A percentile compares a stretch with the other conserved stretches of the same genome.
Conservation (phyloP, 2,113 vertebrate genomes). For the Desmodus rotundus region DNA sequence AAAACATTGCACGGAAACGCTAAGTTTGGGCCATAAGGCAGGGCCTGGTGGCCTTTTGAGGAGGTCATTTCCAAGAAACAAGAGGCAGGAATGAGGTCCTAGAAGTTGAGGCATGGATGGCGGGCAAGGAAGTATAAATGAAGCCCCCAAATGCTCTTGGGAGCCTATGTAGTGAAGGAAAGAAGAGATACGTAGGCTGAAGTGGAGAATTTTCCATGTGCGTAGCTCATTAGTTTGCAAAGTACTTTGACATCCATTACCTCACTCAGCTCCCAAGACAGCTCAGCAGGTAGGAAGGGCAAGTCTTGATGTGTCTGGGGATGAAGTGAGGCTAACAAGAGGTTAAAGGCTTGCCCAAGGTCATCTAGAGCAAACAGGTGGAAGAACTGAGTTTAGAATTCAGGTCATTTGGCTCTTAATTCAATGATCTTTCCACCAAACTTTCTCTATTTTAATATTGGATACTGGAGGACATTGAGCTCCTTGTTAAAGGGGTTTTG, state of each 20-base stretch:
- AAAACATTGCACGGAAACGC: neutral
- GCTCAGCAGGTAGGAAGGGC: neutral
- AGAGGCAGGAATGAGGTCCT: neutral
- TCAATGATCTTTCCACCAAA: neutral
- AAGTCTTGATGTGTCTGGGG: neutral
- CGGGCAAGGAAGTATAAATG: neutral
- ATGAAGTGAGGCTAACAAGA: neutral
- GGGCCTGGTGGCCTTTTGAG: neutral
- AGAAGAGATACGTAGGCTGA: neutral
- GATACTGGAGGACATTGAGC: no score
- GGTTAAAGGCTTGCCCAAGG: neutral
- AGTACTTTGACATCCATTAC: neutral
- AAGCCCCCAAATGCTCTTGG: neutral
- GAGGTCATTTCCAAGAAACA: neutral
- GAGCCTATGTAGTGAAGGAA: neutral
- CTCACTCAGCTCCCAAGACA: neutral
- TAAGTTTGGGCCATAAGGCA: neutral
- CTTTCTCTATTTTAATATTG: neutral
- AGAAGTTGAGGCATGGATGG: neutral
- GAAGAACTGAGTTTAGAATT: neutral
- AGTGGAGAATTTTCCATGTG: neutral
- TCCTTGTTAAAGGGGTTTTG: neutral
- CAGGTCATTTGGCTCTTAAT: neutral
- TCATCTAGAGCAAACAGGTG: neutral
- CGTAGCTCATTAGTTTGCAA: neutral